These are phyloP conservation scores for Gadopsis bispinosus DNA, from an alignment of 2,797 vertebrate species.

Conservation along the genomic window DNA sequence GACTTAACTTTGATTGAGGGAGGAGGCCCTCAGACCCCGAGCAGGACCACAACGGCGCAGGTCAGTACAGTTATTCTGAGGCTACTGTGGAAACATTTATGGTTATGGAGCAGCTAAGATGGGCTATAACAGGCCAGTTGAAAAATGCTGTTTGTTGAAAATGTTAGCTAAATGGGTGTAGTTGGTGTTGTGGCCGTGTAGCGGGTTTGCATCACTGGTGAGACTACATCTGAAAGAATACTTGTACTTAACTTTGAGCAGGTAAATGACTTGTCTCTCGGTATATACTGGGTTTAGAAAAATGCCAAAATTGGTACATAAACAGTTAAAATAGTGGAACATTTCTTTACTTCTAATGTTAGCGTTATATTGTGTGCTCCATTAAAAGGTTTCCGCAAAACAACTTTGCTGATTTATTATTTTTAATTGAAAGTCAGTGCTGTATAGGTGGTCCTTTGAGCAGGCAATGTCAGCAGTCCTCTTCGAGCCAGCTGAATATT, in stretches of 20 bases:
- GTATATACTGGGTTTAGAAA: not conserved
- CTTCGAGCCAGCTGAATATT: not conserved
- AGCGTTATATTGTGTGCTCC: not conserved
- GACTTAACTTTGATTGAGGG: not conserved
- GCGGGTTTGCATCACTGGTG: not conserved
- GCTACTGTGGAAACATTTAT: not conserved
- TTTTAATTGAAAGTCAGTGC: not conserved
- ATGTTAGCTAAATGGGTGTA: not conserved
- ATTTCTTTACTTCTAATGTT: not conserved
- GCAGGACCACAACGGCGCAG: not conserved
- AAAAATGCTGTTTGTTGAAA: not conserved
- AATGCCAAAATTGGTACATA: not conserved
- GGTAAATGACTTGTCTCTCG: not conserved
- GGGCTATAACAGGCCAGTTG: accelerated
- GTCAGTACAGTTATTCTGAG: not conserved
- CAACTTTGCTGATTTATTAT: not conserved
- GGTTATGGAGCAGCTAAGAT: not conserved
- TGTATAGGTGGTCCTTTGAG: not conserved
- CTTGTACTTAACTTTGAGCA: not conserved
- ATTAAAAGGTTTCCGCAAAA: not conserved
- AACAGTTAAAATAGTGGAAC: not conserved
- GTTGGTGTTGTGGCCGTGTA: not conserved
- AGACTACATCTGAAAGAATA: not conserved
- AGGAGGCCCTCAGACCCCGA: not conserved
- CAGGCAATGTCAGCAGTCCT: not conserved